Conservation (phyloP, 2,113 vertebrate species). For the Charadrius vociferus region DNA sequence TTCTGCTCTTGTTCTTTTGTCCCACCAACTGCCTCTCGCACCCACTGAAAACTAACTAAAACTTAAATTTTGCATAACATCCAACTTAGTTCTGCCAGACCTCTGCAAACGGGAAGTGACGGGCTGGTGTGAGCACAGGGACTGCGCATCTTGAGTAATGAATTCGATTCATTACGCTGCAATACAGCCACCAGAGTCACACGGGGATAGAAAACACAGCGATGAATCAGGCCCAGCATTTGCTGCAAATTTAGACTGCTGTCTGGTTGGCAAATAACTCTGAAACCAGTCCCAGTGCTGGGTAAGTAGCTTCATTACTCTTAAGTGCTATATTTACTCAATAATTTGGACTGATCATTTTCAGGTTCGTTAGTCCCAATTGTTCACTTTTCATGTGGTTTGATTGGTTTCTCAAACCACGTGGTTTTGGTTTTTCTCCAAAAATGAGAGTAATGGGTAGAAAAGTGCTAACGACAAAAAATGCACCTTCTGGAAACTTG, state of each 20-base stretch:
- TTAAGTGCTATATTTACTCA: slow-evolving; percentile 48
- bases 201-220: neutral
- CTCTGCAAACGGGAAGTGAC: neutral
- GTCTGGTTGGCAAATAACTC: slow-evolving; percentile 34
- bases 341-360: slow-evolving; percentile 34
- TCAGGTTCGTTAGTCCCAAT: slow-evolving; percentile 6
- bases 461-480: neutral
- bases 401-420: neutral
- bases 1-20: neutral
- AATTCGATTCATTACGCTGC: neutral
- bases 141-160: neutral
- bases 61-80: neutral
- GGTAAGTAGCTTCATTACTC: slow-evolving; percentile 38
- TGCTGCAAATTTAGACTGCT: slow-evolving; percentile 22
- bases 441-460: neutral
- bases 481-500: neutral
- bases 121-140: neutral
- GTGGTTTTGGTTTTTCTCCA: neutral
- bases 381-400: neutral
- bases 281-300: slow-evolving; percentile 6
- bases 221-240: slow-evolving; percentile 25
- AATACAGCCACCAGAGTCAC: neutral
- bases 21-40: neutral
- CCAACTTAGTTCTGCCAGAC: neutral
- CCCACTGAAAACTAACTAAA: neutral